phyloP scores from a whole-genome alignment of 1,140 invertebrate species.

The Tetragonula clypearis region DNA sequence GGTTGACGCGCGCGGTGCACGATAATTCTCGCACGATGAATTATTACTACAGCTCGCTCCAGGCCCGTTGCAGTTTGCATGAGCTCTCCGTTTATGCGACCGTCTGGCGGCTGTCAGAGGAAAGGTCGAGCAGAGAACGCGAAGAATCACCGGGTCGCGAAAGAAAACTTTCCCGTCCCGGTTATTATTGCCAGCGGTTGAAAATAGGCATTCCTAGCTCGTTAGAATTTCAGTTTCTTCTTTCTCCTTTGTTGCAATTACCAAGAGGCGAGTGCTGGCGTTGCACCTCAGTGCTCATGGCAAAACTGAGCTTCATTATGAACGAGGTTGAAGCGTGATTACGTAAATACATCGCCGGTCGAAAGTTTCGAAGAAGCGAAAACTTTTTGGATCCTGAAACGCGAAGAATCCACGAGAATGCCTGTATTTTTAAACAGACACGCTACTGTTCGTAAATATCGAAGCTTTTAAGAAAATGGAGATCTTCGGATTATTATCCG shows the following conservation, averaged over 20 bases:
- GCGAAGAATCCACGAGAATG: no score
- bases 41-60: not conserved
- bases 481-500: not conserved
- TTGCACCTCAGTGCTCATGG: not conserved
- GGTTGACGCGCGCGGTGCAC: constrained; percentile 2
- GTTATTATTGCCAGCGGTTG: not conserved
- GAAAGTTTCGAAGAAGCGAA: no score
- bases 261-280: no score
- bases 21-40: constrained; percentile 12
- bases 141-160: not conserved
- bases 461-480: not conserved
- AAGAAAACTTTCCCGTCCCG: not conserved
- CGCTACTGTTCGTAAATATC: not conserved
- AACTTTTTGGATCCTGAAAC: no score
- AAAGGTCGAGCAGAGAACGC: not conserved
- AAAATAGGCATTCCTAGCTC: not conserved
- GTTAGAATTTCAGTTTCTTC: not conserved
- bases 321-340: not conserved
- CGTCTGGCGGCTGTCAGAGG: not conserved
- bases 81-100: not conserved
- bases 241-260: not conserved
- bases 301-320: not conserved
- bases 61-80: not conserved
- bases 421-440: no score
- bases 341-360: no score